Evolutionary conservation across 2,888 invertebrate species (phyloP).

Genomic region (Tenthredo scrophulariae): DNA sequence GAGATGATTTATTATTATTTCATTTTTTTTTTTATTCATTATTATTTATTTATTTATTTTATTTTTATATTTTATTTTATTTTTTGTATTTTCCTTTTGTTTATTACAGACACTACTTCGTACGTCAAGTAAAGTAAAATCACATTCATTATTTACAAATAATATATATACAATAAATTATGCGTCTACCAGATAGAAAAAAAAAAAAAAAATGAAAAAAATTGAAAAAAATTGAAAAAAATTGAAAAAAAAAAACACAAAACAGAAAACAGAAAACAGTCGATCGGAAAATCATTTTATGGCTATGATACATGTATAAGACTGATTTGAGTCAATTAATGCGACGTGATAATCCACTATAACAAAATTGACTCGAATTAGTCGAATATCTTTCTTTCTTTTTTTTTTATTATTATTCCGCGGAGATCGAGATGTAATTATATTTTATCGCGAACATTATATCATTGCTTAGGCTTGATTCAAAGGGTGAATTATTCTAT

Average conservation of each 20-base stretch:
- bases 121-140: conserved; percentile 72
- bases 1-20: conserved; percentile 69
- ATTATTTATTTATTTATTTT: conserved; percentile 50
- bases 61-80: conserved; percentile 54
- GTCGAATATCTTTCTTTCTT: too few species aligned
- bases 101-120: conserved; percentile 58
- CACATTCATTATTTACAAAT: conserved; percentile 74
- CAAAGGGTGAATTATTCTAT: background rate
- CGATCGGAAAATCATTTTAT: background rate
- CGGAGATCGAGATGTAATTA: too few species aligned
- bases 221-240: background rate
- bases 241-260: background rate
- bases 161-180: conserved; percentile 61
- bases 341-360: too few species aligned
- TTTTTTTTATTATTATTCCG: too few species aligned
- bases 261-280: background rate
- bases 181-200: background rate
- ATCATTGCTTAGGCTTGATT: background rate
- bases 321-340: too few species aligned
- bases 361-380: too few species aligned
- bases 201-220: background rate
- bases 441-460: background rate
- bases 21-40: background rate
- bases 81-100: conserved; percentile 55
- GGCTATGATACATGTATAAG: too few species aligned